Evolutionary conservation across 2,113 vertebrate species (phyloP), one percentile per base, ranked within the genome.

Genomic region (Semnornis frantzii): DNA sequence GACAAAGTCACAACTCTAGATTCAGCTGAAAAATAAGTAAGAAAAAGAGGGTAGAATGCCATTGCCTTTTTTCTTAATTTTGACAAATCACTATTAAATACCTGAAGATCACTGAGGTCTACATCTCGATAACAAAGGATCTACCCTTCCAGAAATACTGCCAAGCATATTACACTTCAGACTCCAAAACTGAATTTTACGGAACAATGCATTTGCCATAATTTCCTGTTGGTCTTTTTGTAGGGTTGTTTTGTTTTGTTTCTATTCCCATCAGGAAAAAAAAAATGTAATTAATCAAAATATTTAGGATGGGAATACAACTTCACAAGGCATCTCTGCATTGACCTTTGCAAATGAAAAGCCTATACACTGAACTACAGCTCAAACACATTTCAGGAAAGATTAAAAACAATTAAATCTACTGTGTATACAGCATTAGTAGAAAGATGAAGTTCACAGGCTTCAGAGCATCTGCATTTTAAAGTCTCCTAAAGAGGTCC

Each of bases 151-250:
- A 82, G 69, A 94, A 90, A 77, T 42, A 69, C 8, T 75, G 58
- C 24, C 18, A 17, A 82, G 46, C 14, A 30, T n/a, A 87, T 80
- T 91, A 85, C 58, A 78, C 81, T 85, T 87, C 28, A 48, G 21
- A 37, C 62, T 84, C 20, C 44, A 69, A 59, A 71, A 63, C 1
- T 46, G 54, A 50, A 70, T 83, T 78, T 91, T 86, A 75, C 9
- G 11, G 58, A 89, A 80, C 54, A 94, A 79, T 62, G 69, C 59
- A 94, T 91, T 86, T 88, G 34, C 55, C 76, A 84, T 90, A 9
- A 90, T 79, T 88, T 95, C 85, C 79, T 82, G 55, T 8, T 90
- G 44, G 48, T 92, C 55, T 73, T 60, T 33, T 68, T 7, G 15
- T 58, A 39, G 37, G 37, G 37, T 76, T 72, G 42, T 42, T 42